Conservation (phyloP, 2,888 invertebrate genomes). For the Drosophila algonquin region DNA sequence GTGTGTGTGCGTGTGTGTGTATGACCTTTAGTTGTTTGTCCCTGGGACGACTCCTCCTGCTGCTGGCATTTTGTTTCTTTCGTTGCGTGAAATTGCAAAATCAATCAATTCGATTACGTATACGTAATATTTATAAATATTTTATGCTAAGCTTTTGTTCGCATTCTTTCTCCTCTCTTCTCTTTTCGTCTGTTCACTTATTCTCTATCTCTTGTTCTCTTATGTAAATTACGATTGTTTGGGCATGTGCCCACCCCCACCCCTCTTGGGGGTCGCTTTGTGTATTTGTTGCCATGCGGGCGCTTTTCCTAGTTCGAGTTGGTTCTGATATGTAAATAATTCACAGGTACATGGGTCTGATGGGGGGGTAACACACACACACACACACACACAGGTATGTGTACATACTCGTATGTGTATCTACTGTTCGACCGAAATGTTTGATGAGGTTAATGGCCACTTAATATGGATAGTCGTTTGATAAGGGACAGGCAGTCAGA, state of each 20-base stretch:
- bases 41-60: neutral
- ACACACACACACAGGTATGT: neutral
- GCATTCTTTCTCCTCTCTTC: conserved; percentile 41
- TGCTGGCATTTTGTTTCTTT: conserved; percentile 56
- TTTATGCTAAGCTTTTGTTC: conserved; percentile 72
- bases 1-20: neutral
- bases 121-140: conserved; percentile 80
- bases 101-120: conserved; percentile 82
- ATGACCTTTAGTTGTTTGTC: conserved; percentile 1
- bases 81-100: conserved; percentile 74
- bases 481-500: neutral
- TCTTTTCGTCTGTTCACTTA: conserved; percentile 9
- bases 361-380: conserved; percentile 22
- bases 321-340: conserved; percentile 70
- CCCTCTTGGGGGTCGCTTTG: conserved; percentile 1
- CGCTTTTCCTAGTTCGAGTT: conserved; percentile 25
- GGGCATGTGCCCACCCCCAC: conserved; percentile 4
- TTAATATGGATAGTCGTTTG: conserved; percentile 5
- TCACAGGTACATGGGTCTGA: conserved; percentile 29
- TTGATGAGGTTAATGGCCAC: conserved; percentile 21
- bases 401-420: too few species aligned
- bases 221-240: conserved; percentile 66
- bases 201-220: conserved; percentile 35
- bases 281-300: conserved; percentile 22
- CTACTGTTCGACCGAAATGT: neutral